Evolutionary conservation across 2,113 vertebrate species (phyloP), one percentile per base, ranked within the genome.

Genomic region (Thalassoma bifasciatum): DNA sequence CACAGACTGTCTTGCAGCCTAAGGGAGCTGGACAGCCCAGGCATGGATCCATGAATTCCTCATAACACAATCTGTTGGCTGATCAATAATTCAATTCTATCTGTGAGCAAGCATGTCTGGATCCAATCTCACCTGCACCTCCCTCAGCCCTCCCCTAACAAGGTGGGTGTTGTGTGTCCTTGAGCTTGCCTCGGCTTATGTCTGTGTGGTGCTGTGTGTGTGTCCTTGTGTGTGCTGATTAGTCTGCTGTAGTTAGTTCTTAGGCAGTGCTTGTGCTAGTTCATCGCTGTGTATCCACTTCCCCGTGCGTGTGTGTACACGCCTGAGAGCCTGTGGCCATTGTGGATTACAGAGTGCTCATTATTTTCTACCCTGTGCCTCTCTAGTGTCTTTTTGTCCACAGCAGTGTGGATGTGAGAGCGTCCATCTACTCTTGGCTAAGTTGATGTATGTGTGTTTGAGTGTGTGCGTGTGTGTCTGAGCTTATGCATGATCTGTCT

Each of bases 51-150:
- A 91, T 88, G 87, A 92, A 91, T 92, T 93, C 88, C 87, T 94
- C 91, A 92, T 92, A 90, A 91, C 87, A 66, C 91, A 93, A 93
- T 94, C 92, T 93, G 91, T 91, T 86, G 84, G 59, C 83, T 90
- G 91, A 94, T 94, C 93, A 94, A 94, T 94, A 94, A 94, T 94
- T 93, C 88, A 93, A 91, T 93, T 92, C 86, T 88, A 68, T 84
- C 86, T 86, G 87, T 87, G 90, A 85, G 91, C 84, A 73, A 84
- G 83, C 86, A 83, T 85, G 87, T 89, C 90, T 89, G 83, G 79
- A 88, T 90, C 79, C 88, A 91, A 88, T 92, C 91, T 91, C 87
- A 91, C 92, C 92, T 90, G 79, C 84, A 53, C 85, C 86, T 88
- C 75, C 82, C 78, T 83, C 75, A 4, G 74, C 78, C 86, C 86